phyloP scores from a whole-genome alignment of 2,888 invertebrate genomes.

The Hipparchia semele region DNA sequence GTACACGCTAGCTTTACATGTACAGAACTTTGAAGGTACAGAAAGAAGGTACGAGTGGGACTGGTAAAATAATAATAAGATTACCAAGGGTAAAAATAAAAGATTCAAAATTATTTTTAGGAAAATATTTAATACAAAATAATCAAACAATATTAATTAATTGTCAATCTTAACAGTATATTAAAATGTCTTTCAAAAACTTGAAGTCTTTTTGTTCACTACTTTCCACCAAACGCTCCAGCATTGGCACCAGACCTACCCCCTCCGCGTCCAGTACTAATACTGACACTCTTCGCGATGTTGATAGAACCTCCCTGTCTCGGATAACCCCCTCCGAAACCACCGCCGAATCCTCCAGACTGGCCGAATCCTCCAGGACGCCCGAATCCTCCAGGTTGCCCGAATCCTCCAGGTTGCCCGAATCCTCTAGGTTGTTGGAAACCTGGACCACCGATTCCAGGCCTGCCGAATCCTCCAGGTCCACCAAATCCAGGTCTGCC shows the following conservation, averaged over 20 bases:
- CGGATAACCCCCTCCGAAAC: slow-evolving; percentile 27
- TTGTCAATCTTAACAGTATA: not conserved
- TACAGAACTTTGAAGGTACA: too few species aligned
- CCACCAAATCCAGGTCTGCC: slow-evolving; percentile 7
- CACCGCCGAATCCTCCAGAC: slow-evolving; percentile 27
- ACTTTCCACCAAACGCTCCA: slow-evolving; percentile 40
- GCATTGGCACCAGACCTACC: slow-evolving; percentile 40
- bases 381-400: slow-evolving; percentile 18
- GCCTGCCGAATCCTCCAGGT: slow-evolving; percentile 21
- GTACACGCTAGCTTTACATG: too few species aligned
- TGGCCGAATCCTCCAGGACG: slow-evolving; percentile 33
- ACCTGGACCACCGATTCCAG: slow-evolving; percentile 6
- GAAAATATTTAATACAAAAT: not conserved
- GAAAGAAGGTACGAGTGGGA: too few species aligned
- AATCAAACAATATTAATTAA: not conserved
- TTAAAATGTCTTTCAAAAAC: not conserved
- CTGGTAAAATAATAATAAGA: too few species aligned
- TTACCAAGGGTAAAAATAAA: not conserved
- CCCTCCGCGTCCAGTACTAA: slow-evolving; percentile 44
- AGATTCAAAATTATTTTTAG: not conserved
- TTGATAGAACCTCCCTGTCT: slow-evolving; percentile 42
- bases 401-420: slow-evolving; percentile 12
- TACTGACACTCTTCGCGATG: slow-evolving; percentile 59
- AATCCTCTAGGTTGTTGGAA: not conserved
- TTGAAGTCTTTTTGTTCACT: not conserved